Evolutionary conservation across 2,888 invertebrate genomes (phyloP), one percentile per base, ranked within the genome.

Genomic region (Adelphocoris suturalis): DNA sequence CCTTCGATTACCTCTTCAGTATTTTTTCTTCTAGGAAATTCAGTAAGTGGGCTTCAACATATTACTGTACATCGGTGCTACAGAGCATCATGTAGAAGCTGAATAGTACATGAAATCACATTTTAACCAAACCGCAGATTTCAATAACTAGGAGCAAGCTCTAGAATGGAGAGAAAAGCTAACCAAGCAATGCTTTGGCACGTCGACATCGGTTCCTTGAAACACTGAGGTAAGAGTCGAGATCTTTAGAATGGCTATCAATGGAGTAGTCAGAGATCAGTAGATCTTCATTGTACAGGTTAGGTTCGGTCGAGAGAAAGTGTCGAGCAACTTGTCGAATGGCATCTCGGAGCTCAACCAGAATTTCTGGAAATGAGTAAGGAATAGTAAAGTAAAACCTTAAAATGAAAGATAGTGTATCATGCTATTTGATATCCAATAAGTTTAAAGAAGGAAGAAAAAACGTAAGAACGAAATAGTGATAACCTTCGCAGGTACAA

Each of bases 281-380:
- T 90, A 95, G 95, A 89, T 97, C 97, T 92, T 97, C 96, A 90
- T 96, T 96, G 86, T 95, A 95, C 91, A 97, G 94, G 94, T 97
- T 97, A 55, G 98, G 97, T 94, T 99, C 99, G 75, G 98, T 95
- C 90, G 98, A 97, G 92, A 99, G 95, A 94, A 99, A 99, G 94
- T 99, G 99, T 48, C 99, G 95, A 28, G 98, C 98, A 91, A 97
- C 96, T 94, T 98, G 99, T 89, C 99, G 94, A 92, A 99, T 98
- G 48, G 99, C 97, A 94, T 99, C 99, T 92, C 99, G 95, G 87
- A 99, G 95, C 94, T 99, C 99, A n/a, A 99, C 99, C 91, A 99
- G 94, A 92, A 99, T 97, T 95, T 99, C 99, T 92, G 91, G 55
- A 37, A 37, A n/a, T n/a, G n/a, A n/a, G n/a, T n/a, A n/a, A n/a